phyloP scores from a whole-genome alignment of 2,797 vertebrate genomes.

The Cossypha niveicapilla region DNA sequence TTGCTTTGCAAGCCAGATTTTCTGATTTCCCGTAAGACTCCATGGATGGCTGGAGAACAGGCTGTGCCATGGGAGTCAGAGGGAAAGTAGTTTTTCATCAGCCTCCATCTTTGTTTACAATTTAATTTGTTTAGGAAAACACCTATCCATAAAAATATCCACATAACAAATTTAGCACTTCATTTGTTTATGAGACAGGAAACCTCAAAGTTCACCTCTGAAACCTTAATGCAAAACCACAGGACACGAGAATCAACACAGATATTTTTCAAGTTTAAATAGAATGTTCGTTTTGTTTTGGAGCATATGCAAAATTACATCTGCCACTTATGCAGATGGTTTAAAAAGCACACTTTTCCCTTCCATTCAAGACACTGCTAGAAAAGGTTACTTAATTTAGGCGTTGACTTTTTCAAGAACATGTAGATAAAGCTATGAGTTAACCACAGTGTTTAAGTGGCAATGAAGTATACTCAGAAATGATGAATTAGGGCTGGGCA shows the following conservation, averaged over 20 bases:
- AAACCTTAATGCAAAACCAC: not conserved
- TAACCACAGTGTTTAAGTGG: not conserved
- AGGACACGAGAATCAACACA: not conserved
- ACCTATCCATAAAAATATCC: not conserved
- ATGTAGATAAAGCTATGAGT: not conserved
- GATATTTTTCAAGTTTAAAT: not conserved
- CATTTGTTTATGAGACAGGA: not conserved
- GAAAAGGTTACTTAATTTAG: not conserved
- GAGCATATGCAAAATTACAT: not conserved
- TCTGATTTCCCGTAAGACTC: not conserved
- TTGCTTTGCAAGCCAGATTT: not conserved
- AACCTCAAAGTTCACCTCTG: not conserved
- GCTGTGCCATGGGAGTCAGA: not conserved
- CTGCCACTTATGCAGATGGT: not conserved
- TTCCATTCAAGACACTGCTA: not conserved
- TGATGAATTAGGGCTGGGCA: not conserved
- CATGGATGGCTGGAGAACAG: not conserved
- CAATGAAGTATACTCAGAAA: not conserved
- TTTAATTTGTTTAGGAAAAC: not conserved
- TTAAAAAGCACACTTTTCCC: not conserved
- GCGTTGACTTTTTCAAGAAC: not conserved
- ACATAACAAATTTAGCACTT: not conserved
- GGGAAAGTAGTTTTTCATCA: not conserved
- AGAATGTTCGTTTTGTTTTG: not conserved
- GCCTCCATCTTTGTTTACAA: not conserved